Evolutionary conservation across 2,113 vertebrate species (phyloP).

Genomic region (Osmerus mordax): DNA sequence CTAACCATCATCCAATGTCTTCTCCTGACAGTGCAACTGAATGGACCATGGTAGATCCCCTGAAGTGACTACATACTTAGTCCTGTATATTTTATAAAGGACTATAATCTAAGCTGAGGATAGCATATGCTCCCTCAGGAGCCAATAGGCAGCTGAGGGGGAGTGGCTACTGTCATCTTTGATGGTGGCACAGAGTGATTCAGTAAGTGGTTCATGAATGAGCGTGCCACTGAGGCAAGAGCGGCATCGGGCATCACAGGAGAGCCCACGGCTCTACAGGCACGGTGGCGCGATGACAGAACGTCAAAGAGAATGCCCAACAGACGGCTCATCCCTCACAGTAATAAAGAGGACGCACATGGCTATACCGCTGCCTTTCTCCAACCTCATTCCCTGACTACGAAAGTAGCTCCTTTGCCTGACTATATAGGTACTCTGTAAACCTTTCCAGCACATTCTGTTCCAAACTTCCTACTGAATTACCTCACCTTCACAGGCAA

Average conservation of each 20-base stretch:
- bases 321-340: neutral
- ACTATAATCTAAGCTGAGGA: conserved; percentile 4
- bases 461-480: neutral
- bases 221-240: conserved; percentile 11
- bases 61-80: no score
- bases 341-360: neutral
- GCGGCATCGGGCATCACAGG: conserved; percentile 22
- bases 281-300: conserved; percentile 1
- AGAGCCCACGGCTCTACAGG: conserved; percentile 12
- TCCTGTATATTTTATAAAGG: no score
- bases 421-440: conserved; percentile 1
- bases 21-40: no score
- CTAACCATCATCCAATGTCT: no score
- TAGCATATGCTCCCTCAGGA: conserved; percentile 44
- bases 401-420: conserved; percentile 17
- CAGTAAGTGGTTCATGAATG: conserved; percentile 31
- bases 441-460: neutral
- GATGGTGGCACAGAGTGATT: conserved; percentile 42
- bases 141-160: conserved; percentile 45
- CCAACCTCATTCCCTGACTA: conserved; percentile 27
- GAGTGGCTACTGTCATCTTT: conserved; percentile 49
- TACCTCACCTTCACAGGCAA: neutral
- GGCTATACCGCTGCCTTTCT: conserved; percentile 24
- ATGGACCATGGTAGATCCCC: no score
- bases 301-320: conserved; percentile 6